phyloP scores from a whole-genome alignment of 2,113 vertebrate species.

The Hydrochoerus hydrochaeris region DNA sequence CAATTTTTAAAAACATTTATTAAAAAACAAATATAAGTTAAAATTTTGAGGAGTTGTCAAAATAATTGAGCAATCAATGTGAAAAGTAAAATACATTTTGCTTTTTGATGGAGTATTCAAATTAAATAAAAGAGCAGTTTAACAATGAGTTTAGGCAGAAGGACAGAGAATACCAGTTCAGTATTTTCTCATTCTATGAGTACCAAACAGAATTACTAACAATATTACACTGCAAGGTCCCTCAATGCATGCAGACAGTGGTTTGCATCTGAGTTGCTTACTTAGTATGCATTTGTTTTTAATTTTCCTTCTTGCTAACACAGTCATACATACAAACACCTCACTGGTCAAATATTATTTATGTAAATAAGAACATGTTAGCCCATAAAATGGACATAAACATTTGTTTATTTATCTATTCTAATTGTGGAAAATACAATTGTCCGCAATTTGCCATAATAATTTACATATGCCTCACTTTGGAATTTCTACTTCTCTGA shows the following conservation, averaged over 20 bases:
- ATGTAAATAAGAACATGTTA: too few relatives aligned
- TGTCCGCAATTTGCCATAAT: not conserved
- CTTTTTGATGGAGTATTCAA: not conserved
- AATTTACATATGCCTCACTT: not conserved
- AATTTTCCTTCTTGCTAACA: too few relatives aligned
- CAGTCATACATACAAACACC: too few relatives aligned
- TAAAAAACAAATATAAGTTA: too few relatives aligned
- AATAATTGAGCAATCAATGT: too few relatives aligned
- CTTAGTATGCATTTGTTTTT: not conserved
- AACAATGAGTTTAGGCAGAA: not conserved
- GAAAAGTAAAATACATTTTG: not conserved
- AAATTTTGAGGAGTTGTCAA: too few relatives aligned
- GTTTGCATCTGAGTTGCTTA: not conserved
- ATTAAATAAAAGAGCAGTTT: not conserved
- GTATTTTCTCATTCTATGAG: not conserved
- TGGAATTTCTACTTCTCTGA: not conserved
- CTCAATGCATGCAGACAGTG: not conserved
- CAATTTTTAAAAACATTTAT: too few relatives aligned
- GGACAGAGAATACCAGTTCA: not conserved
- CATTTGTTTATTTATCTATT: too few relatives aligned
- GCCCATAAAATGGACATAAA: too few relatives aligned
- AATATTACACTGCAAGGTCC: not conserved
- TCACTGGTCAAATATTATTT: too few relatives aligned
- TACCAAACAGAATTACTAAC: not conserved
- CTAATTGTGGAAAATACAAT: not conserved